These are phyloP conservation scores for Scortum barcoo DNA, from an alignment of 2,113 vertebrate species.

Conservation along the genomic window DNA sequence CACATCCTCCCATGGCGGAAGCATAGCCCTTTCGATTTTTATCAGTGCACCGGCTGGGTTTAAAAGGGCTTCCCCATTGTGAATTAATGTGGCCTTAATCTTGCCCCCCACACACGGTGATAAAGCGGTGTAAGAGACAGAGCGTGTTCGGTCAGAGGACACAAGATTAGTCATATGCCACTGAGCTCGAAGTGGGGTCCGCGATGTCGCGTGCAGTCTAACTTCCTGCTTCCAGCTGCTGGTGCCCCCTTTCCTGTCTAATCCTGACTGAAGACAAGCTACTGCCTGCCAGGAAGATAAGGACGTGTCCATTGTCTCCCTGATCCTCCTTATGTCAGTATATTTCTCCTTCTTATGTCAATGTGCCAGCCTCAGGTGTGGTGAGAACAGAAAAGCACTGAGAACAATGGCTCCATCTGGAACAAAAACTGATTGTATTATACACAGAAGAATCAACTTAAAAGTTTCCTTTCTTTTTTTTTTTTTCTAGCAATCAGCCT, in stretches of 20 bases:
- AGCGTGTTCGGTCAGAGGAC: constrained; percentile 60
- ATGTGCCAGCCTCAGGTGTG: constrained; percentile 41
- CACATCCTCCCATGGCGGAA: constrained; percentile 52
- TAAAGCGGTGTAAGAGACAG: constrained; percentile 49
- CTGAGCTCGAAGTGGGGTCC: constrained; percentile 50
- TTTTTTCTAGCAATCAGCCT: not conserved
- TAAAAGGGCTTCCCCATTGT: constrained; percentile 70
- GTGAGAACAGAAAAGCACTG: not conserved
- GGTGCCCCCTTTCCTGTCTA: constrained; percentile 48
- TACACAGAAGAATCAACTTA: not conserved
- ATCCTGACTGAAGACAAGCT: constrained; percentile 56
- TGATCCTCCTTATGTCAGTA: constrained; percentile 55
- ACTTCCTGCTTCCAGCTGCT: constrained; percentile 74
- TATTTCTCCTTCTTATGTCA: constrained; percentile 33
- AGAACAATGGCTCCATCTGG: constrained; percentile 68
- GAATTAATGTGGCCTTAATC: constrained; percentile 80
- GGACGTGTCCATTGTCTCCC: constrained; percentile 63
- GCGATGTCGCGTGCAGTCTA: constrained; percentile 46
- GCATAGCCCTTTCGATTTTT: constrained; percentile 51
- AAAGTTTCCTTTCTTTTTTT: not conserved
- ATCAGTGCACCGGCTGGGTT: constrained; percentile 53
- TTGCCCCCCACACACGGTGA: constrained; percentile 59
- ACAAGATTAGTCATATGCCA: constrained; percentile 73
- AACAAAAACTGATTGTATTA: not conserved
- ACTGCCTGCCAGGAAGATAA: constrained; percentile 68